Evolutionary conservation across 2,113 vertebrate genomes (phyloP).

Genomic region (Gymnorhina tibicen): DNA sequence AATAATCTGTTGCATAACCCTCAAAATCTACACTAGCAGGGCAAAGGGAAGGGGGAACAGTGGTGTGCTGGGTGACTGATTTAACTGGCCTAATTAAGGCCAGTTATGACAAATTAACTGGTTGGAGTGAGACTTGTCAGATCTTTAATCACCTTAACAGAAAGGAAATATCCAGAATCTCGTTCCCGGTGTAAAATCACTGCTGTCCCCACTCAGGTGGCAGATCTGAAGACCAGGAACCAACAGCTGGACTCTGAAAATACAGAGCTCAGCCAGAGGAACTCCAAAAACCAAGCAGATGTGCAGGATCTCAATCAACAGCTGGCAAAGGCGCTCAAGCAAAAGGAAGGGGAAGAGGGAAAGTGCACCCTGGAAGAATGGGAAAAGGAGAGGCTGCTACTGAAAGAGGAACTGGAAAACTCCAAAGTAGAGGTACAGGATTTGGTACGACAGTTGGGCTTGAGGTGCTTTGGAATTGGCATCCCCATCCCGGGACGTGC

Average conservation of each 20-base stretch:
- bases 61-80: neutral
- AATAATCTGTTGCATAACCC: neutral
- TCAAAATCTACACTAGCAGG: neutral
- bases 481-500: neutral
- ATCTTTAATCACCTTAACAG: neutral
- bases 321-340: slow-evolving; percentile 70
- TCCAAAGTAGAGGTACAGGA: slow-evolving; percentile 60
- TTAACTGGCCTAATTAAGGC: neutral
- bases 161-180: neutral
- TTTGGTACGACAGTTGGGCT: fast-evolving
- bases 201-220: slow-evolving; percentile 71
- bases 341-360: slow-evolving; percentile 60
- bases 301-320: slow-evolving; percentile 75
- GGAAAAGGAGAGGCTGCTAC: slow-evolving; percentile 53
- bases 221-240: slow-evolving; percentile 78
- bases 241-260: slow-evolving; percentile 84
- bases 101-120: neutral
- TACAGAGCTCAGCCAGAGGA: slow-evolving; percentile 75
- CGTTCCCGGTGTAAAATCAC: fast-evolving
- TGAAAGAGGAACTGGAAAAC: slow-evolving; percentile 71
- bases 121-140: neutral
- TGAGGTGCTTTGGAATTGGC: neutral
- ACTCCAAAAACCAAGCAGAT: slow-evolving; percentile 73
- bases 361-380: slow-evolving; percentile 49
- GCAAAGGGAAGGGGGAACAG: neutral